These are phyloP conservation scores for Fragum fragum DNA, from an alignment of 2,888 invertebrate genomes.

Conservation along the genomic window DNA sequence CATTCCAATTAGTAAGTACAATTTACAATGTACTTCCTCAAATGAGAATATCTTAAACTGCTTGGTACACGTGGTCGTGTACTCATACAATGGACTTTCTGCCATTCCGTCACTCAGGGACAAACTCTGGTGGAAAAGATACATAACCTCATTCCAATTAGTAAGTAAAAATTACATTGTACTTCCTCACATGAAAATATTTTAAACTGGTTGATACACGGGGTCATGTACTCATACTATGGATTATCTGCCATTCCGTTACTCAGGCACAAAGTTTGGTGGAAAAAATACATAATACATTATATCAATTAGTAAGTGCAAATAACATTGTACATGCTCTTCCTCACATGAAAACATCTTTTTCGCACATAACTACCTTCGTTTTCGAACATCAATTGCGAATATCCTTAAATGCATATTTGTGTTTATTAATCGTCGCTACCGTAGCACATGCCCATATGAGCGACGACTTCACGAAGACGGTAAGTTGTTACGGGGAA, in stretches of 20 bases:
- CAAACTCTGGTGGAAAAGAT: slow-evolving; percentile 98
- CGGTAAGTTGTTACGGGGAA: too few species aligned
- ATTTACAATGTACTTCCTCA: not conserved
- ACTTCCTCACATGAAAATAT: not conserved
- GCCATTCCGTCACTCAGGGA: slow-evolving; percentile 92
- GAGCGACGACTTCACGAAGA: too few species aligned
- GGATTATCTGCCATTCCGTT: slow-evolving; percentile 94
- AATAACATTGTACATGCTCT: not conserved
- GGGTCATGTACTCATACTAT: slow-evolving; percentile 97
- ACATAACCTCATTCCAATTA: slow-evolving; percentile 96
- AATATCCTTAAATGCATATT: too few species aligned
- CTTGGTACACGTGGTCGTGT: slow-evolving; percentile 97
- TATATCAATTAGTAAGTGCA: slow-evolving; percentile 93
- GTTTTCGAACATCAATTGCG: too few species aligned
- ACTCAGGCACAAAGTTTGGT: slow-evolving; percentile 94
- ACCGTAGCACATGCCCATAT: too few species aligned
- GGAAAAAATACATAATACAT: slow-evolving; percentile 98
- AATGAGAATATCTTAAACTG: too few species aligned
- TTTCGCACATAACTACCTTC: too few species aligned
- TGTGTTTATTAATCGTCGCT: too few species aligned
- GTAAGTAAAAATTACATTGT: slow-evolving; percentile 88
- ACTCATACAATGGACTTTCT: slow-evolving; percentile 96
- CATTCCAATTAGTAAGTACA: slow-evolving; percentile 93
- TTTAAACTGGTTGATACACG: slow-evolving; percentile 96
- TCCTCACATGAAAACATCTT: too few species aligned